These are phyloP conservation scores for Harlomillsia oculata DNA, from an alignment of 1,140 invertebrate species.

Conservation along the genomic window DNA sequence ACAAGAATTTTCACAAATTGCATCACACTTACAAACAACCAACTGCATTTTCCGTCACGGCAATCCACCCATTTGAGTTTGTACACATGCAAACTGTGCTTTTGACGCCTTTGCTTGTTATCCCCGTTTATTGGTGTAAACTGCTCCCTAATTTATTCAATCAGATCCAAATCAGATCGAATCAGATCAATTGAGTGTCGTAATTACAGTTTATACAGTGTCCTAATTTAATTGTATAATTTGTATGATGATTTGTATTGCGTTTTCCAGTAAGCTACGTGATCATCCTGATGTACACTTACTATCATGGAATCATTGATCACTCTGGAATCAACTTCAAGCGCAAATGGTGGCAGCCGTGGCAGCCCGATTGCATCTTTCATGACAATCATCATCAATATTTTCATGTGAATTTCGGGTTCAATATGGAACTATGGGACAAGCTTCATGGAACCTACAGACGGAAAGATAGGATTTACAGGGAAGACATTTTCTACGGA, in stretches of 20 bases:
- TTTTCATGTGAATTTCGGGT: conserved; percentile 65
- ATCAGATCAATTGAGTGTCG: not conserved
- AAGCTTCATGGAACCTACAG: conserved; percentile 55
- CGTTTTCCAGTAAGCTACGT: conserved; percentile 47
- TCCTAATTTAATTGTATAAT: not conserved
- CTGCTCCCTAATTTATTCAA: conserved; percentile 25
- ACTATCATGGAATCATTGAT: conserved; percentile 64
- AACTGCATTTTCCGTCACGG: conserved; percentile 61
- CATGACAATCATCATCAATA: conserved; percentile 70
- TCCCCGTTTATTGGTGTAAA: conserved; percentile 56
- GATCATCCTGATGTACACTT: conserved; percentile 51
- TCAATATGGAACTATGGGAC: conserved; percentile 50
- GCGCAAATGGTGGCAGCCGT: conserved; percentile 59
- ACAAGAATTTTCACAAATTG: conserved; percentile 61
- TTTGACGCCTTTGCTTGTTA: conserved; percentile 42
- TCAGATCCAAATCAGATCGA: no score
- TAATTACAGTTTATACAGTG: not conserved
- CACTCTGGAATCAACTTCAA: conserved; percentile 67
- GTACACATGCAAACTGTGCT: conserved; percentile 47
- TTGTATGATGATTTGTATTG: not conserved
- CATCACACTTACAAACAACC: conserved; percentile 67
- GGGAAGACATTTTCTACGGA: conserved; percentile 55
- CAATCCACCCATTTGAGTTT: conserved; percentile 59
- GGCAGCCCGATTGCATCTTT: conserved; percentile 63
- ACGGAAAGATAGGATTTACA: conserved; percentile 53